These are phyloP conservation scores for Calliopum simillimum DNA, from an alignment of 2,888 invertebrate genomes.

Conservation along the genomic window DNA sequence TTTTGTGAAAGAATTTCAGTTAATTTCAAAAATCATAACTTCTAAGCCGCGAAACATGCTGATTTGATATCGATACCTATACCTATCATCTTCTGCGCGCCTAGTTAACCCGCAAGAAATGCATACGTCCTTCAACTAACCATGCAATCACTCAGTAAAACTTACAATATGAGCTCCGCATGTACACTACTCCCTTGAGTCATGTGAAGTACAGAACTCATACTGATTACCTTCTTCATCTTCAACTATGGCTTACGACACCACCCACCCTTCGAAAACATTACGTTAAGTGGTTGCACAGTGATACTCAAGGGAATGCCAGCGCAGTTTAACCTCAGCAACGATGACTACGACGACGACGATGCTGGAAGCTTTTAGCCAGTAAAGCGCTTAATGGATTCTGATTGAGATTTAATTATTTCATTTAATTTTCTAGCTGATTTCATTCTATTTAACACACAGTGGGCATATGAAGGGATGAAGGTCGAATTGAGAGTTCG, in stretches of 20 bases:
- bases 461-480: slow-evolving; percentile 3
- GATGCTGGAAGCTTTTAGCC: slow-evolving; percentile 23
- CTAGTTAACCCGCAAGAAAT: no score
- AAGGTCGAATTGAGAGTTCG: slow-evolving; percentile 30
- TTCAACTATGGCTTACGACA: slow-evolving; percentile 27
- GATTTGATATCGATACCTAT: no score
- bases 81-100: no score
- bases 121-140: no score
- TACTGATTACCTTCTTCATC: slow-evolving; percentile 36
- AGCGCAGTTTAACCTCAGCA: background rate
- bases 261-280: background rate
- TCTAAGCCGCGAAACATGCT: no score
- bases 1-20: no score
- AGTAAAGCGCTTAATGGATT: slow-evolving; percentile 66
- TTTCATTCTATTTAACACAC: slow-evolving; percentile 53
- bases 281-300: slow-evolving; percentile 33
- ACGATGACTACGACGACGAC: background rate
- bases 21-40: no score
- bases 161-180: no score
- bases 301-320: slow-evolving; percentile 29
- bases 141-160: no score
- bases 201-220: no score
- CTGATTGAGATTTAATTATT: slow-evolving; percentile 69
- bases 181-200: no score
- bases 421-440: slow-evolving; percentile 68